These are phyloP conservation scores for Mylabris sibirica DNA, from an alignment of 2,888 invertebrate genomes.

Conservation along the genomic window DNA sequence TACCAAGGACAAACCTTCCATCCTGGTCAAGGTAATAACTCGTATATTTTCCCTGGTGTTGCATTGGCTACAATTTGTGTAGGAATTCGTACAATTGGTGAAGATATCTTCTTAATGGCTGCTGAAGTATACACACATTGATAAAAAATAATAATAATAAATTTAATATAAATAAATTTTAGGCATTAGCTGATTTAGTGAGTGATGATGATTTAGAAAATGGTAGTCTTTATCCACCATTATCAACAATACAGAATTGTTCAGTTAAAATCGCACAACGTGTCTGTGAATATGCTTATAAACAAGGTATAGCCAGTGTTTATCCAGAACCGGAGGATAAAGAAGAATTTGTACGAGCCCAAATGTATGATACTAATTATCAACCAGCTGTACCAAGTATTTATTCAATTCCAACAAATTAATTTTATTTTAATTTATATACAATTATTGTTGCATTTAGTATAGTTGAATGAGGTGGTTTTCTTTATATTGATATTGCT, in stretches of 20 bases:
- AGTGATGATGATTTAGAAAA: constrained; percentile 78
- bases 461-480: not conserved
- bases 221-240: constrained; percentile 92
- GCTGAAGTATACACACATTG: constrained; percentile 77
- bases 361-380: constrained; percentile 81
- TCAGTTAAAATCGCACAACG: constrained; percentile 86
- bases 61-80: constrained; percentile 90
- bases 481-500: not conserved
- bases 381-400: constrained; percentile 72
- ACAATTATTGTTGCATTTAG: constrained; percentile 17
- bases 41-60: constrained; percentile 97
- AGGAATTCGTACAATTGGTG: constrained; percentile 88
- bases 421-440: constrained; percentile 18
- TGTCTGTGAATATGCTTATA: constrained; percentile 84
- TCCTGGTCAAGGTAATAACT: constrained; percentile 98
- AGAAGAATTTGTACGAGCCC: constrained; percentile 77
- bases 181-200: constrained; percentile 84
- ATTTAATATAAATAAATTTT: constrained; percentile 44
- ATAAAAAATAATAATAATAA: constrained; percentile 7
- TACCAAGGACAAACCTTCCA: constrained; percentile 79
- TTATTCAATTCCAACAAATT: constrained; percentile 66
- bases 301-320: constrained; percentile 79
- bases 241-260: constrained; percentile 81
- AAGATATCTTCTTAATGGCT: constrained; percentile 90
- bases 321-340: constrained; percentile 79